These are phyloP conservation scores for Mystacornis crossleyi DNA, from an alignment of 2,113 vertebrate genomes.

Conservation along the genomic window DNA sequence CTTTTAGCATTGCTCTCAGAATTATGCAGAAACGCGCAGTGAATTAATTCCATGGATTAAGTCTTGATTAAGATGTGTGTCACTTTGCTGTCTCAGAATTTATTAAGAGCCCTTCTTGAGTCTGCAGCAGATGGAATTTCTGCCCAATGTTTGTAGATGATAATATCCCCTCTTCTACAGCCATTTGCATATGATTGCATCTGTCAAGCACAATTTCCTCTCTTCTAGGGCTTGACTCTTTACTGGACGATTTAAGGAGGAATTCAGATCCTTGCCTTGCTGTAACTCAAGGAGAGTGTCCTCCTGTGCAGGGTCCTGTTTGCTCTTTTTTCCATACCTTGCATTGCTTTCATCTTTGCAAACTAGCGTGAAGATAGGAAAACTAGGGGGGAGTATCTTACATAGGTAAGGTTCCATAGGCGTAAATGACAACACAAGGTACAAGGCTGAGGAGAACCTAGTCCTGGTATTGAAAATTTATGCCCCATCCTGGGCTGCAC, in stretches of 20 bases:
- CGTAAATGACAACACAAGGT: not conserved
- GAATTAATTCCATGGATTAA: slow-evolving; percentile 96
- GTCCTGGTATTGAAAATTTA: not conserved
- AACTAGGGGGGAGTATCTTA: not conserved
- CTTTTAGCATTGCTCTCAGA: slow-evolving; percentile 78
- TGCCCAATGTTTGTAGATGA: slow-evolving; percentile 92
- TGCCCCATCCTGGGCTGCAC: not conserved
- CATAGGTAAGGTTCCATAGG: not conserved
- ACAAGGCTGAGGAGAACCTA: not conserved
- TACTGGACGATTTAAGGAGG: slow-evolving; percentile 69
- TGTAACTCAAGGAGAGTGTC: slow-evolving; percentile 8
- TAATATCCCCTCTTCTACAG: slow-evolving; percentile 88
- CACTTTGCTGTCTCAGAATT: slow-evolving; percentile 95
- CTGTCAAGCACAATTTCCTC: slow-evolving; percentile 78
- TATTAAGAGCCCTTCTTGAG: slow-evolving; percentile 90
- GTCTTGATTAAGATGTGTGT: slow-evolving; percentile 98
- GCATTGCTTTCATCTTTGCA: not conserved
- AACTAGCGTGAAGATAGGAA: not conserved
- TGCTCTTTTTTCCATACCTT: not conserved
- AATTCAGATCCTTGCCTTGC: slow-evolving; percentile 42
- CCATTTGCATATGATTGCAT: slow-evolving; percentile 92
- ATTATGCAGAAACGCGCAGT: slow-evolving; percentile 91
- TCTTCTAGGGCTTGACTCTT: slow-evolving; percentile 62
- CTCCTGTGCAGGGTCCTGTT: not conserved
- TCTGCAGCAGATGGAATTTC: slow-evolving; percentile 92